Conservation (phyloP, 2,888 invertebrate genomes). For the Nemoura dubitans region DNA sequence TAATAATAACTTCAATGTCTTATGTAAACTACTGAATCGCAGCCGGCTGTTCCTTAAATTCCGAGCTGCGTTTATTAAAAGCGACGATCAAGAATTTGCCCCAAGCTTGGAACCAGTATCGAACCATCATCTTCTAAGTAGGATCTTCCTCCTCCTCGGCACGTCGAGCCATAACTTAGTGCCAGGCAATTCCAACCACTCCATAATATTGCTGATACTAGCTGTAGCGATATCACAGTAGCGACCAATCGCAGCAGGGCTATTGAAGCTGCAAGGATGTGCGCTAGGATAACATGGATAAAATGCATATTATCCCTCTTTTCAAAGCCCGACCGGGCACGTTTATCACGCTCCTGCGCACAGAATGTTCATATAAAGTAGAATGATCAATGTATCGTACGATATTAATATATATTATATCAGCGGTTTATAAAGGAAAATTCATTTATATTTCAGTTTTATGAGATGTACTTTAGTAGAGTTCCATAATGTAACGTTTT, state of each 20-base stretch:
- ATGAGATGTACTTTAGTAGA: neutral
- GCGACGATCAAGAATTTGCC: neutral
- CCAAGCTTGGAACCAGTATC: neutral
- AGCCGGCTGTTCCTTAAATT: neutral
- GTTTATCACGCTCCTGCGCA: neutral
- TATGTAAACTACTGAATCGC: neutral
- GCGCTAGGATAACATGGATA: neutral
- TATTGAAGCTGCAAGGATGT: too few species aligned
- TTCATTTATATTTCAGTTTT: neutral
- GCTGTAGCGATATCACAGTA: neutral
- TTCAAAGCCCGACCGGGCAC: neutral
- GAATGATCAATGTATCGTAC: neutral
- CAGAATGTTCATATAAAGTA: neutral
- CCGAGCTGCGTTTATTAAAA: neutral
- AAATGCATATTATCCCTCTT: conserved; percentile 27
- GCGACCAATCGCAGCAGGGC: neutral
- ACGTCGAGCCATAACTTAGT: conserved; percentile 19
- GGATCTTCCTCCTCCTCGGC: neutral
- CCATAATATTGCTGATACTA: conserved; percentile 23
- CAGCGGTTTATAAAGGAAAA: neutral
- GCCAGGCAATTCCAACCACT: neutral
- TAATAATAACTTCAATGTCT: neutral
- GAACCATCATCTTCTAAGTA: neutral
- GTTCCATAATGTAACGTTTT: neutral
- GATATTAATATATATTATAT: neutral